Evolutionary conservation across 92 coral and sea anemone genomes (phyloP).

Genomic region (Epizoanthus ramosus): DNA sequence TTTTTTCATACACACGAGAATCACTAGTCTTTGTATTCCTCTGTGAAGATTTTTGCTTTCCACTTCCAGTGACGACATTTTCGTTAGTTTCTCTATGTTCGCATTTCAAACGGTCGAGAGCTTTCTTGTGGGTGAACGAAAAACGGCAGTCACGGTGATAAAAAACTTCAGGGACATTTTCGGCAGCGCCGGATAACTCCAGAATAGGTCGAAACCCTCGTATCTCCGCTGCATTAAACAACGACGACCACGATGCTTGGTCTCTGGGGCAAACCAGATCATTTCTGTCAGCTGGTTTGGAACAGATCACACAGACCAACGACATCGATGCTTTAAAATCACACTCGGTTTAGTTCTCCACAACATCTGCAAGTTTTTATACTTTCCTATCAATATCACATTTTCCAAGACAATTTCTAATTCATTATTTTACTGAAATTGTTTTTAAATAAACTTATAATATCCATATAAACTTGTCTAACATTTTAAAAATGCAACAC

Average conservation of each 20-base stretch:
- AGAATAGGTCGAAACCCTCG: constrained; percentile 45
- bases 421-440: constrained; percentile 9
- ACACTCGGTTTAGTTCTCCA: constrained; percentile 25
- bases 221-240: constrained; percentile 46
- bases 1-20: constrained; percentile 51
- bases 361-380: constrained; percentile 3
- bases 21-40: constrained; percentile 44
- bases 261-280: constrained; percentile 51
- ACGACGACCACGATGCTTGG: constrained; percentile 45
- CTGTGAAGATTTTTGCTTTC: constrained; percentile 40
- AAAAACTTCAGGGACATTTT: constrained; percentile 35
- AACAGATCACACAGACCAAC: constrained; percentile 42
- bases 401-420: constrained; percentile 19
- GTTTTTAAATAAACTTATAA: constrained; percentile 17
- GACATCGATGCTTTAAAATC: constrained; percentile 21
- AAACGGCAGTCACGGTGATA: constrained; percentile 42
- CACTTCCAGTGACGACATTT: constrained; percentile 29
- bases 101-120: constrained; percentile 13
- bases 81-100: constrained; percentile 13
- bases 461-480: constrained; percentile 7
- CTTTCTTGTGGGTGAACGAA: constrained; percentile 37
- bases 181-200: constrained; percentile 31
- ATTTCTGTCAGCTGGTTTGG: constrained; percentile 26
- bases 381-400: constrained; percentile 16
- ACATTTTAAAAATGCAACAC: background rate